A percentile compares a stretch with the other conserved stretches of the same genome.
Evolutionary conservation across 2,113 vertebrate genomes (phyloP).

Genomic region (Bos taurus): ARS-UCD2.0 NC_037353.1:42502001-42502500

Average conservation of each 20-base stretch:
- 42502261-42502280: not conserved
- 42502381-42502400: not conserved
- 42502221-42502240: not conserved
- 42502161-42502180: not conserved
- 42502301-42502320: not conserved
- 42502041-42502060: not conserved
- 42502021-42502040: not conserved
- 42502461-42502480: not conserved
- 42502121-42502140: not conserved
- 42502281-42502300: not conserved
- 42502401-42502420: not conserved
- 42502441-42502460: not conserved
- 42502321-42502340: not conserved
- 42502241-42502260: not conserved
- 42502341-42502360: not conserved
- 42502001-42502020: too few species aligned
- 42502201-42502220: not conserved
- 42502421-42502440: not conserved
- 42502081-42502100: not conserved
- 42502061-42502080: not conserved
- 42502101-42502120: not conserved
- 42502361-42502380: not conserved
- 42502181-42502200: not conserved
- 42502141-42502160: not conserved
- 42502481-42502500: not conserved